Percentiles rank a stretch among this genome's conserved stretches.
Conservation (phyloP, 2,113 vertebrate species). For the Nibea albiflora region DNA sequence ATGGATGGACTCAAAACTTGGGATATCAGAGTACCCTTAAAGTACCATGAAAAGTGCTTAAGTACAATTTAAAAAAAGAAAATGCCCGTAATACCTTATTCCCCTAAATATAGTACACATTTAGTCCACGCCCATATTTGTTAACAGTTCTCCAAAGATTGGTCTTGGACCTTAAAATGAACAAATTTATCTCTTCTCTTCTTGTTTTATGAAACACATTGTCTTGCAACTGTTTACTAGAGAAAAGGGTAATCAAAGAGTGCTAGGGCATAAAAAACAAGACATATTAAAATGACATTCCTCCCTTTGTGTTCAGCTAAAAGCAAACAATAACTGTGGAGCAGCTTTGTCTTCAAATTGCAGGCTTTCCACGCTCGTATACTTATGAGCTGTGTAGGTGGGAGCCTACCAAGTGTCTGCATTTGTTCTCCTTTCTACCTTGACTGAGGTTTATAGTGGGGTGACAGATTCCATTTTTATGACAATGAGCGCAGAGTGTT, state of each 20-base stretch:
- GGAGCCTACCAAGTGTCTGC: slow-evolving; percentile 44
- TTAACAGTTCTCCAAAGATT: neutral
- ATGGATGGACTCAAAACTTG: no score
- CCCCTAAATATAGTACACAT: neutral
- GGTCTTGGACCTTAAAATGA: neutral
- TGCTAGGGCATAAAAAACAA: slow-evolving; percentile 15
- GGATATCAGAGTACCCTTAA: neutral
- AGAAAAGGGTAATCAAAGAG: slow-evolving; percentile 22
- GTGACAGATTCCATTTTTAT: slow-evolving; percentile 76
- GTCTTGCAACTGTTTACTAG: neutral
- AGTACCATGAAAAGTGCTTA: neutral
- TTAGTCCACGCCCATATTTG: neutral
- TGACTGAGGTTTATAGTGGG: slow-evolving; percentile 60
- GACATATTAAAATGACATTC: slow-evolving; percentile 34
- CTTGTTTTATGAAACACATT: neutral
- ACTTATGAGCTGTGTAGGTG: slow-evolving; percentile 54
- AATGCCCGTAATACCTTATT: neutral
- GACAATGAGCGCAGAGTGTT: slow-evolving; percentile 75
- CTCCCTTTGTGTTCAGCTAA: slow-evolving; percentile 27
- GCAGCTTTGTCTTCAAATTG: slow-evolving; percentile 56
- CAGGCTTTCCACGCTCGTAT: slow-evolving; percentile 29
- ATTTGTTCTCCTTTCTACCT: slow-evolving; percentile 64
- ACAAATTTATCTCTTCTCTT: neutral
- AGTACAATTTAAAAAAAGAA: accelerated
- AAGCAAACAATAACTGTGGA: slow-evolving; percentile 35